Percentiles rank a stretch among this genome's conserved stretches.
These are phyloP conservation scores for Atherinomorus stipes DNA, from an alignment of 2,113 vertebrate genomes.

Conservation along the genomic window DNA sequence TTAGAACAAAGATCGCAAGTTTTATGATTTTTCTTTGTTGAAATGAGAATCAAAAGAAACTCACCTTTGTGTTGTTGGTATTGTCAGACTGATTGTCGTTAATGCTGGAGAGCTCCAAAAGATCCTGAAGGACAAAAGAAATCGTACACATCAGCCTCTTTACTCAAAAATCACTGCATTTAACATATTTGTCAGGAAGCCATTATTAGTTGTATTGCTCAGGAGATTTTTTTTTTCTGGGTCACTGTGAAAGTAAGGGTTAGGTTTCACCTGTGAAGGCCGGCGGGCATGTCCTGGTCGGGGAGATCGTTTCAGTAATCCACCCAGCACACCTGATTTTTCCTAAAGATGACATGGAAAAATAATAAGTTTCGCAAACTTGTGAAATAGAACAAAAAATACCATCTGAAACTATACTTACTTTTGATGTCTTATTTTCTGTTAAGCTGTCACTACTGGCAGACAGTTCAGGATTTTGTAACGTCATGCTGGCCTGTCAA, in stretches of 20 bases:
- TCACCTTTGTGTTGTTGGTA: constrained; percentile 47
- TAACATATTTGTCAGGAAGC: background rate
- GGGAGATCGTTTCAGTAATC: constrained; percentile 37
- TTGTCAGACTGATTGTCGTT: constrained; percentile 35
- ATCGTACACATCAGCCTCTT: too few relatives aligned
- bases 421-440: constrained; percentile 56
- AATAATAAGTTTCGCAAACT: background rate
- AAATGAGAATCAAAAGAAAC: background rate
- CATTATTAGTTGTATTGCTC: background rate
- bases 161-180: background rate
- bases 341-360: constrained; percentile 38
- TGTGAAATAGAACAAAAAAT: background rate
- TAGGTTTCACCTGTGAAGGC: constrained; percentile 55
- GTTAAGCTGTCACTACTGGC: constrained; percentile 49
- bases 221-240: background rate
- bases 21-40: background rate
- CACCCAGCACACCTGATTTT: constrained; percentile 46
- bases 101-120: constrained; percentile 33
- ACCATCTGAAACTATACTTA: constrained; percentile 18
- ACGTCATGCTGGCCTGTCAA: constrained; percentile 17
- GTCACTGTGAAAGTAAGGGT: background rate
- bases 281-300: constrained; percentile 48
- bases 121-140: constrained; percentile 58
- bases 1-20: too few relatives aligned
- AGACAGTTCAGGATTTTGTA: constrained; percentile 49